These are phyloP conservation scores for Amphibalanus amphitrite DNA, from an alignment of 1,140 invertebrate genomes.

Conservation along the genomic window DNA sequence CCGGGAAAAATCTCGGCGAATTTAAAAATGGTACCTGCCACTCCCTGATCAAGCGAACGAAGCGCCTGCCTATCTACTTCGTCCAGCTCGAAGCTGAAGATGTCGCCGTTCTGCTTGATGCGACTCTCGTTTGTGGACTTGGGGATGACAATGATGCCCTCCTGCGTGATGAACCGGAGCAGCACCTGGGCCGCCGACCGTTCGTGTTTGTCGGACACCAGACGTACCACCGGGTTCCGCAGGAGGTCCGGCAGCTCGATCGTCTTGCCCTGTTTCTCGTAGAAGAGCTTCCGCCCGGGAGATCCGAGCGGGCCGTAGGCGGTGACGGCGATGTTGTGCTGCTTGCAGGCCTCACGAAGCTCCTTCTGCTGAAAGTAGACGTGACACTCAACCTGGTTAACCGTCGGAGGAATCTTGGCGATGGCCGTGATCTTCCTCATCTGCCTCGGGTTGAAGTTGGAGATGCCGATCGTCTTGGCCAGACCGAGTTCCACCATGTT, in stretches of 20 bases:
- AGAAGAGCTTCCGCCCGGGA: slow-evolving; percentile 29
- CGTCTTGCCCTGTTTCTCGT: slow-evolving; percentile 8
- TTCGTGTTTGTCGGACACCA: slow-evolving; percentile 45
- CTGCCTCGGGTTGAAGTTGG: slow-evolving; percentile 24
- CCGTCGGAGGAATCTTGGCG: slow-evolving; percentile 52
- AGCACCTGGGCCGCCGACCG: too few species aligned
- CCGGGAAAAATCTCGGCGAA: too few species aligned
- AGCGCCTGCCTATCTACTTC: too few species aligned
- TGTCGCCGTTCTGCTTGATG: too few species aligned
- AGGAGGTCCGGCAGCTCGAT: slow-evolving; percentile 28
- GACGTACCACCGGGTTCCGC: slow-evolving; percentile 42
- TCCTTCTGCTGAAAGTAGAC: slow-evolving; percentile 61
- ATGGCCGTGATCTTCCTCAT: slow-evolving; percentile 22
- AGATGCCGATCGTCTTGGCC: slow-evolving; percentile 26
- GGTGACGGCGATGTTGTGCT: slow-evolving; percentile 50
- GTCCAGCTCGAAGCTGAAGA: too few species aligned
- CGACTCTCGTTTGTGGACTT: too few species aligned
- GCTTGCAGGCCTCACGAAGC: slow-evolving; percentile 50
- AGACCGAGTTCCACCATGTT: slow-evolving; percentile 21
- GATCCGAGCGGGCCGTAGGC: slow-evolving; percentile 70
- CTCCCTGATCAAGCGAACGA: too few species aligned
- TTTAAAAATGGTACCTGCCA: too few species aligned
- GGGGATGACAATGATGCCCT: too few species aligned
- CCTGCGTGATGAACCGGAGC: too few species aligned
- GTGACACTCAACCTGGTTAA: slow-evolving; percentile 66